Evolutionary conservation across 2,113 vertebrate species (phyloP).

Genomic region (Cettia cetti): DNA sequence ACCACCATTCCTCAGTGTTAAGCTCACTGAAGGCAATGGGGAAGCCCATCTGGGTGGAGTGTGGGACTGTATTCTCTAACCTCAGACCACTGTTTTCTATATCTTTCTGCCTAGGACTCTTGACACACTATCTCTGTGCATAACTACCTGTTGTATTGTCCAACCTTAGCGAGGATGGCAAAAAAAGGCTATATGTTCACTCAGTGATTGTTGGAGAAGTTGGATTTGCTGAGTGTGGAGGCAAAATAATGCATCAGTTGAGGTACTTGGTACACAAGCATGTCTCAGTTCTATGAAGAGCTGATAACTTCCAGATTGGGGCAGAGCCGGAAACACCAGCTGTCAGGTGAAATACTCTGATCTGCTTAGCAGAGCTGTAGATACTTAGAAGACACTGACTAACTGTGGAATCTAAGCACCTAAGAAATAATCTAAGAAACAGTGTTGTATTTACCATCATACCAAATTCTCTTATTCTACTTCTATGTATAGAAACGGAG

Average conservation of each 20-base stretch:
- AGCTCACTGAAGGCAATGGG: neutral
- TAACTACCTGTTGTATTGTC: neutral
- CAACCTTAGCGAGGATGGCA: neutral
- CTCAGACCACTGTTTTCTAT: neutral
- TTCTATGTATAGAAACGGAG: neutral
- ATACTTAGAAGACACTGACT: neutral
- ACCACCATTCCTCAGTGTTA: neutral
- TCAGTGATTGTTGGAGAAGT: neutral
- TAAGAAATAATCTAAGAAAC: neutral
- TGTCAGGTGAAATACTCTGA: neutral
- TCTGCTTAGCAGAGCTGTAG: neutral
- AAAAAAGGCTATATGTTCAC: neutral
- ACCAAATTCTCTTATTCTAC: neutral
- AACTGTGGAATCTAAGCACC: neutral
- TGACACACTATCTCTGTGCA: neutral
- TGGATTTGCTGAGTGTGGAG: neutral
- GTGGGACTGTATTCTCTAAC: neutral
- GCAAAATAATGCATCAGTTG: neutral
- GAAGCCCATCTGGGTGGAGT: neutral
- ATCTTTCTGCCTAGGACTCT: neutral
- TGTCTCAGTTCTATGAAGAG: rapidly evolving
- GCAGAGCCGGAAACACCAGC: neutral
- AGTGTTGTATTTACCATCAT: neutral
- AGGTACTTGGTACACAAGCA: neutral
- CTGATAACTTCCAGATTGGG: neutral